Percentiles rank a stretch among this genome's conserved stretches.
phyloP scores from a whole-genome alignment of 23 tunicate species.

The Ciona savignyi region DNA sequence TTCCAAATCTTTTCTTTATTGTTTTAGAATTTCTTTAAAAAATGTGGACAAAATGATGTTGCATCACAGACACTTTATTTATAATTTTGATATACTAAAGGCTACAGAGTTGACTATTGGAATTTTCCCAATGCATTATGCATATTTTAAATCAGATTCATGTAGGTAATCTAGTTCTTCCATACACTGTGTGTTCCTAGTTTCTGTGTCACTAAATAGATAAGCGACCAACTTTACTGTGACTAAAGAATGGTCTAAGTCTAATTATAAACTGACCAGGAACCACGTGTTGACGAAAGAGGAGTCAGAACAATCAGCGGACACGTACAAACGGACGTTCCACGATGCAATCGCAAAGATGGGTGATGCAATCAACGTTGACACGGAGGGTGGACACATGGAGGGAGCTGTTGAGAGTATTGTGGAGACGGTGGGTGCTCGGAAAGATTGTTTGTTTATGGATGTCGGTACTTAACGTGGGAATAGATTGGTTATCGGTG shows the following conservation, averaged over 20 bases:
- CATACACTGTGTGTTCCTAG: too few species aligned
- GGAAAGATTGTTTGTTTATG: neutral
- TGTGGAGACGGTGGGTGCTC: conserved; percentile 31
- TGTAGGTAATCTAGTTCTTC: too few species aligned
- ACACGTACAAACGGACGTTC: conserved; percentile 50
- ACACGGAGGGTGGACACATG: conserved; percentile 45
- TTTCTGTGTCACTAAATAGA: neutral
- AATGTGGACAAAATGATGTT: too few species aligned
- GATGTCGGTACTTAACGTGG: neutral
- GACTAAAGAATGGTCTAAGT: too few species aligned
- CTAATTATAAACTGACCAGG: too few species aligned
- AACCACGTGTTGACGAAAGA: conserved; percentile 60
- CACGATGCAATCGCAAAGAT: conserved; percentile 36
- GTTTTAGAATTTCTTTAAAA: too few species aligned
- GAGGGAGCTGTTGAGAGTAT: conserved; percentile 56
- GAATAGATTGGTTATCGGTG: neutral
- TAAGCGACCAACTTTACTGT: neutral
- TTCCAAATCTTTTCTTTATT: too few species aligned
- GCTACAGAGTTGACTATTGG: too few species aligned
- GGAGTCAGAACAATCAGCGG: conserved; percentile 55
- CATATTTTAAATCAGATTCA: too few species aligned
- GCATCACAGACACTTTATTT: too few species aligned
- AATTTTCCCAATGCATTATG: too few species aligned
- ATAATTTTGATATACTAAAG: too few species aligned
- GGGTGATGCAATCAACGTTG: conserved; percentile 61